Base-by-base conservation (phyloP, 2,113 vertebrate genomes). In the Gnathonemus longibarbis region DNA sequence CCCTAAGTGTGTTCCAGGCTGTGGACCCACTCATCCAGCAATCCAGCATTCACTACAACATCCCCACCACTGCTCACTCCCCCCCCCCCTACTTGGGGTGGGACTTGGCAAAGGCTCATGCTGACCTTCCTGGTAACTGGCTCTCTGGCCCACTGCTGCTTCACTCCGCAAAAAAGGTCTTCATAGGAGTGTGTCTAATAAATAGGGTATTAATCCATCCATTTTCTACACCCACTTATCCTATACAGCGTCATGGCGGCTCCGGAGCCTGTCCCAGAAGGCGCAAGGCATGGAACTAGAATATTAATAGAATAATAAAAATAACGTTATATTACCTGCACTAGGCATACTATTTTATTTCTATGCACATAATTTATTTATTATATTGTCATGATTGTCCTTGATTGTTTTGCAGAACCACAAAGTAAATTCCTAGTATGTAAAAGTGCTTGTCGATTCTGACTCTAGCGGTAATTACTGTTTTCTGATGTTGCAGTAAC, bases 401-500 rank as follows among this genome's bases (percentile, higher is more conserved):
- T 70, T 31, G n/a, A 70, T 31, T 70, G 62, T 70, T 27, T 70
- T 70, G 62, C 62, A 13, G n/a, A 10, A 31, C n/a, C n/a, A 11
- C n/a, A 15, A 70, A 70, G 27, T 27, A 11, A 70, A 70, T 13
- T 31, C 9, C 62, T 70, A 31, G 62, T 13, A 70, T 70, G 62
- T 70, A 70, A 70, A 70, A 31, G 62, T 70, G 62, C n/a, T 31
- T 80, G 74, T 80, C 2, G 74, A 80, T 70, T 70, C 62, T 70
- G 91, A 90, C 92, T 92, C 92, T 90, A 90, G 87, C 88, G 85
- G 74, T 91, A 90, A 92, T 92, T 92, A 91, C 90, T 92, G 90
- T 91, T 91, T 88, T 92, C 90, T 90, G 90, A 90, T 15, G 92
- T 91, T 92, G 89, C 91, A 91, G 87, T 91, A 91, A 91, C 90